Evolutionary conservation across 2,113 vertebrate genomes (phyloP).

Genomic region (Trochalopteron elliotii): DNA sequence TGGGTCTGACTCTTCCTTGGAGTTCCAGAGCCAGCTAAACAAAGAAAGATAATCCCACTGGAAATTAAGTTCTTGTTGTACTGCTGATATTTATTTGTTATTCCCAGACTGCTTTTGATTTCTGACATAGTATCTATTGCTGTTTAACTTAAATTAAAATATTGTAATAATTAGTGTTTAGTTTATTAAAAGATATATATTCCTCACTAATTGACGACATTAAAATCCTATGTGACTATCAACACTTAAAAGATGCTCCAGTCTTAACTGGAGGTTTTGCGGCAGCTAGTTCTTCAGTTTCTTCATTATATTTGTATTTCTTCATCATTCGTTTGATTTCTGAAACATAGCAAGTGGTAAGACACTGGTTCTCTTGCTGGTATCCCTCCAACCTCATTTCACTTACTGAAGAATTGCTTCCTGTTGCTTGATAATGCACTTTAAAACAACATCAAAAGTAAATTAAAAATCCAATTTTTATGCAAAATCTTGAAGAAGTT

Average conservation of each 20-base stretch:
- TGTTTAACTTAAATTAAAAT: constrained; percentile 20
- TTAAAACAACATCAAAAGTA: background rate
- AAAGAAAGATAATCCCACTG: background rate
- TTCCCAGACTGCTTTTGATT: constrained; percentile 21
- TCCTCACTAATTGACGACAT: background rate
- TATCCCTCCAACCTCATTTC: background rate
- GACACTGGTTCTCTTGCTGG: background rate
- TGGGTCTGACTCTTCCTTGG: background rate
- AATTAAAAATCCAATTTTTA: background rate
- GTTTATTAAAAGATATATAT: background rate
- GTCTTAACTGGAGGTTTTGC: background rate
- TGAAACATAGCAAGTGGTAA: background rate
- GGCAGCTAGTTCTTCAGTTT: background rate
- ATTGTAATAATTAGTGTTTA: background rate
- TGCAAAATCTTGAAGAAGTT: background rate
- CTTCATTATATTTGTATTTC: background rate
- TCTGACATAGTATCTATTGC: background rate
- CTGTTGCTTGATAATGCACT: background rate
- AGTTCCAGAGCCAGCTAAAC: background rate
- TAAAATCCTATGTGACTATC: background rate
- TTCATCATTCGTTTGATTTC: background rate
- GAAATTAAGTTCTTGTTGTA: background rate
- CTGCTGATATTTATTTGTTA: background rate
- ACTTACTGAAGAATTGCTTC: background rate
- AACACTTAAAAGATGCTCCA: background rate